Conservation (phyloP, 2,797 vertebrate species). For the Allobates femoralis region DNA sequence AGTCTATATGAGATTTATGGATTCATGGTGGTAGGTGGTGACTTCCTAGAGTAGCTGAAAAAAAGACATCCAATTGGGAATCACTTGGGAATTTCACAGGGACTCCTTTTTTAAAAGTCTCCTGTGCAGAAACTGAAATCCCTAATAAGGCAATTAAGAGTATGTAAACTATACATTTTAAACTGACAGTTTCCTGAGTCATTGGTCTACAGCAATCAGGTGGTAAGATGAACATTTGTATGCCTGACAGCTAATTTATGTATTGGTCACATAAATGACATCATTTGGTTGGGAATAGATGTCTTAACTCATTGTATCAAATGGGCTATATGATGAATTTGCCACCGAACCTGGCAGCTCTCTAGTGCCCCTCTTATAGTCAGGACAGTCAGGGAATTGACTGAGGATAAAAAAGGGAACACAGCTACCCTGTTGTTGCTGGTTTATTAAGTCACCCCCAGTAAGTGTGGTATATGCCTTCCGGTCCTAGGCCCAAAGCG, state of each 20-base stretch:
- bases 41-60: slow-evolving; percentile 13
- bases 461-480: no score
- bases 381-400: no score
- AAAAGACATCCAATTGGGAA: slow-evolving; percentile 18
- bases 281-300: slow-evolving; percentile 12
- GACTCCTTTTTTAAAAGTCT: slow-evolving; percentile 42
- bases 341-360: no score
- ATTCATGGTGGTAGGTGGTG: not conserved
- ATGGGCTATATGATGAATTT: not conserved
- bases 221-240: slow-evolving; percentile 27
- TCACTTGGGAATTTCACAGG: slow-evolving; percentile 16
- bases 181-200: not conserved
- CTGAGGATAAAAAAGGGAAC: no score
- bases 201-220: slow-evolving; percentile 24
- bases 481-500: no score
- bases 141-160: slow-evolving; percentile 44
- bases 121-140: slow-evolving; percentile 41
- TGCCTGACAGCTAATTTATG: slow-evolving; percentile 40
- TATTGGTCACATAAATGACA: slow-evolving; percentile 31
- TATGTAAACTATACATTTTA: slow-evolving; percentile 42
- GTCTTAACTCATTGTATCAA: not conserved
- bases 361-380: no score
- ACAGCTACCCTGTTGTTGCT: no score
- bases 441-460: no score
- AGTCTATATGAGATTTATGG: not conserved